Conservation (phyloP, 2,797 vertebrate genomes). For the Alauda arvensis region DNA sequence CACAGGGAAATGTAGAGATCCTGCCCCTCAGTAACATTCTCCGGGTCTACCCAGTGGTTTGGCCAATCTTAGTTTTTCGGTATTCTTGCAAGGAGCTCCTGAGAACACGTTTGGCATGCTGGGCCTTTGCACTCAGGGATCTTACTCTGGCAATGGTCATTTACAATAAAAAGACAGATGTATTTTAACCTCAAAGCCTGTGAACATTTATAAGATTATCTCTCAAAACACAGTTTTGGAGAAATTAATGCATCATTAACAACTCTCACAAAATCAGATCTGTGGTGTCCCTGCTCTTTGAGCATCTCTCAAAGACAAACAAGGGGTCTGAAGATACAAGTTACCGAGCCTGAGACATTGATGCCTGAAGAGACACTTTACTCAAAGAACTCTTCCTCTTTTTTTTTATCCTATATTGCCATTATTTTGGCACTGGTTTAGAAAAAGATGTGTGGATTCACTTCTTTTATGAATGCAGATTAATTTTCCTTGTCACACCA, state of each 20-base stretch:
- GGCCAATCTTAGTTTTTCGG: neutral
- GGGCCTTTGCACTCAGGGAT: neutral
- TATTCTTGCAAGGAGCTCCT: neutral
- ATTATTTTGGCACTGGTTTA: neutral
- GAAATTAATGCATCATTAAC: neutral
- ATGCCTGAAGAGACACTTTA: neutral
- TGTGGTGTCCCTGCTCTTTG: neutral
- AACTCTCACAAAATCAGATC: neutral
- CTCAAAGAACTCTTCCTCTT: neutral
- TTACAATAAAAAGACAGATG: neutral
- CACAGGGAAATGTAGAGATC: neutral
- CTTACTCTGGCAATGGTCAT: accelerated
- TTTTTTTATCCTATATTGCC: neutral
- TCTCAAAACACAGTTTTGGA: neutral
- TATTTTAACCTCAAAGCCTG: neutral
- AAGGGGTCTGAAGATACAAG: accelerated
- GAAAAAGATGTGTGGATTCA: neutral
- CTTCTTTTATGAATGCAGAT: neutral
- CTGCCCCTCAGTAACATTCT: neutral
- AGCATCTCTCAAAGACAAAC: neutral
- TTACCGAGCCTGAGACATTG: neutral
- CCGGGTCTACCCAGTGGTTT: neutral
- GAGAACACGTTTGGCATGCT: neutral
- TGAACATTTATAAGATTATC: neutral
- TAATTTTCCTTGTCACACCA: neutral